A percentile compares a stretch with the other conserved stretches of the same genome.
These are phyloP conservation scores for Tokudaia tokunoshimensis DNA, from an alignment of 2,797 vertebrate species.

Conservation along the genomic window DNA sequence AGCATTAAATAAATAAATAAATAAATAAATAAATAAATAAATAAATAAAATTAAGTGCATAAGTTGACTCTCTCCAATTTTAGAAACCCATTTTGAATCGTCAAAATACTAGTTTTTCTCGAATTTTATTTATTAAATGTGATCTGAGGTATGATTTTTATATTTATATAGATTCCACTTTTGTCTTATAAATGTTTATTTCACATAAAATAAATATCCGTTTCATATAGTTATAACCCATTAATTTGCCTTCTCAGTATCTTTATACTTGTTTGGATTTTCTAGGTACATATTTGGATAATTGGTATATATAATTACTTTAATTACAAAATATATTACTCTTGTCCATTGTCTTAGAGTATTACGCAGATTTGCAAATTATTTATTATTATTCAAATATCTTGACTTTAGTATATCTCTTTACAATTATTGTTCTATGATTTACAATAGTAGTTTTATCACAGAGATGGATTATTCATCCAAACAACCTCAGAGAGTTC, in stretches of 20 bases:
- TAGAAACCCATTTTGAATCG: background rate
- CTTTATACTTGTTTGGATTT: slow-evolving; percentile 7
- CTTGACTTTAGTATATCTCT: background rate
- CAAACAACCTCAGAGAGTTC: slow-evolving; percentile 14
- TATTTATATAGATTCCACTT: background rate
- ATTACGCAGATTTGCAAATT: slow-evolving; percentile 14
- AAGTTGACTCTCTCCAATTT: background rate
- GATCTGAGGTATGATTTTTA: background rate
- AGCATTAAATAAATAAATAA: background rate
- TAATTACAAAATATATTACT: background rate
- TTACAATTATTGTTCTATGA: slow-evolving; percentile 10
- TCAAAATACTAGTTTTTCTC: slow-evolving; percentile 47
- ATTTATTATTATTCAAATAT: slow-evolving; percentile 44
- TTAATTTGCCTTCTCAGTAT: background rate
- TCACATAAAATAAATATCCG: background rate
- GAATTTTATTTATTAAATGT: slow-evolving; percentile 8
- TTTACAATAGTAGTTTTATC: background rate
- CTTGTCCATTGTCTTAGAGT: background rate
- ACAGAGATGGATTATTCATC: slow-evolving; percentile 7
- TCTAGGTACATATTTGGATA: background rate
- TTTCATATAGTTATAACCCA: slow-evolving; percentile 1
- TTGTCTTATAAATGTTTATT: slow-evolving; percentile 5
- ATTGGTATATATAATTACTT: background rate
- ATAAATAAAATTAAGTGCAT: background rate
- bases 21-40: background rate